Evolutionary conservation across 2,888 invertebrate species (phyloP), one percentile per base, ranked within the genome.

Genomic region (Ochropleura leucogaster): DNA sequence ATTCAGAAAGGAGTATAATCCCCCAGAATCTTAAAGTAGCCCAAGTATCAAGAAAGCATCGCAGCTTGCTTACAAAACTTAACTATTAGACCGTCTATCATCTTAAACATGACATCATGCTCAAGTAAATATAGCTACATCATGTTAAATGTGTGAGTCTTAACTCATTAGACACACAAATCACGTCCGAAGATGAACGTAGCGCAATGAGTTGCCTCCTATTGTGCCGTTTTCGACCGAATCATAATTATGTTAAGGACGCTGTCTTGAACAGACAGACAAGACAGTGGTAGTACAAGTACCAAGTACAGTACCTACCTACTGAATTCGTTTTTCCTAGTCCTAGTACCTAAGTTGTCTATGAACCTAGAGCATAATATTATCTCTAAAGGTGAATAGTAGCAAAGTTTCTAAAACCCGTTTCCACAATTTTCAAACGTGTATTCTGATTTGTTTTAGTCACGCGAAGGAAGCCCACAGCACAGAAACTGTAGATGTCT

Each of bases 221-320:
- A 87, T 86, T 87, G 87, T 85, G 62, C 87, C 78, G 53, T 80
- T 87, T 82, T 73, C 40, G 82, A 81, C 67, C 64, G 68, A 74
- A 68, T 62, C 46, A 84, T 73, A 47, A 59, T 46, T 70, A 68
- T 60, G 66, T 59, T 67, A 81, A 59, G 72, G 80, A 72, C 72
- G 76, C 49, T 72, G 71, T 74, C 63, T 71, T 68, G 12, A 51
- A 67, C 30, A 51, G 42, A n/a, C n/a, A n/a, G n/a, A n/a, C n/a
- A n/a, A n/a, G n/a, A n/a, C n/a, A n/a, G n/a, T n/a, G n/a, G n/a
- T n/a, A n/a, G n/a, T n/a, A n/a, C n/a, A n/a, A n/a, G n/a, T n/a
- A n/a, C n/a, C n/a, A n/a, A n/a, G n/a, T n/a, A n/a, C n/a, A n/a
- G n/a, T n/a, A n/a, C n/a, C n/a, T n/a, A n/a, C n/a, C n/a, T 68